Conservation (phyloP, 2,888 invertebrate species). For the Petrophora chlorosata region DNA sequence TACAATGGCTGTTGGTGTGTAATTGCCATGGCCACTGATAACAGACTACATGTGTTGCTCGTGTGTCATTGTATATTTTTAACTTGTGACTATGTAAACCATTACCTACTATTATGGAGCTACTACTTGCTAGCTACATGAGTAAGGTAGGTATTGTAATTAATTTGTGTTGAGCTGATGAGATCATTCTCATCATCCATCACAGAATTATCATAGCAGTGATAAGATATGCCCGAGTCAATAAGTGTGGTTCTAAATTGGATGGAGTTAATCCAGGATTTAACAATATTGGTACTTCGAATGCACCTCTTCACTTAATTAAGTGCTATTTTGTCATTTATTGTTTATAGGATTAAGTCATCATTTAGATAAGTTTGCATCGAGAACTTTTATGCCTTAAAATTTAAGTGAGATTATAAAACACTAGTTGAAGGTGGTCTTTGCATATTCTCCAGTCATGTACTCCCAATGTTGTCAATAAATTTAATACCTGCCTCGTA, state of each 20-base stretch:
- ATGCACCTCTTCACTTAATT: background rate
- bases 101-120: background rate
- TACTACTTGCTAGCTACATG: background rate
- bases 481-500: no score
- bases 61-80: conserved; percentile 20
- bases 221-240: background rate
- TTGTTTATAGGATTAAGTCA: no score
- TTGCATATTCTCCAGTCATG: no score
- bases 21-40: conserved; percentile 18
- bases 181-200: conserved; percentile 6
- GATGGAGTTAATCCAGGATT: background rate
- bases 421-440: no score
- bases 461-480: no score
- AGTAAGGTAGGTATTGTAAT: background rate
- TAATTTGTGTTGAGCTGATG: conserved; percentile 9
- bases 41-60: conserved; percentile 6
- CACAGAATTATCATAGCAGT: background rate
- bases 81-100: background rate
- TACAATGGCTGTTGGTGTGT: conserved; percentile 1
- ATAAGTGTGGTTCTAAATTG: background rate
- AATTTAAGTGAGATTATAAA: no score
- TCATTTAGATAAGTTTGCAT: no score
- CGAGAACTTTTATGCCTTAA: no score
- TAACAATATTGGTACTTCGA: background rate
- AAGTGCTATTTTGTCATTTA: no score